Evolutionary conservation across 2,888 invertebrate species (phyloP).

Genomic region (Dione vanillae): DNA sequence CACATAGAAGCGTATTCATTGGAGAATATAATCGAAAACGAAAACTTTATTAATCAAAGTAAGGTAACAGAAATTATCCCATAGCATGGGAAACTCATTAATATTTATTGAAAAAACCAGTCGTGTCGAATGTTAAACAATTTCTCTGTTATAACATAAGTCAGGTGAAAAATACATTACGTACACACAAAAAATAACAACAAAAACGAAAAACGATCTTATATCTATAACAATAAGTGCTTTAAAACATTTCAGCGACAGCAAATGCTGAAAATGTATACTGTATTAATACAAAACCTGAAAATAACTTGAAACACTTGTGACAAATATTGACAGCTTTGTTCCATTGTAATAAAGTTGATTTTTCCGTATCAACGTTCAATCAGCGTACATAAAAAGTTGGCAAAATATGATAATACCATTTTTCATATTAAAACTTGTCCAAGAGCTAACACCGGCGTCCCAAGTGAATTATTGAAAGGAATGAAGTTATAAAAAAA

Average conservation of each 20-base stretch:
- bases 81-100: slow-evolving; percentile 60
- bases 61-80: slow-evolving; percentile 58
- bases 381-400: slow-evolving; percentile 29
- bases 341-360: slow-evolving; percentile 39
- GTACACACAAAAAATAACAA: slow-evolving; percentile 31
- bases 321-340: slow-evolving; percentile 23
- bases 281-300: slow-evolving; percentile 40
- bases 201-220: slow-evolving; percentile 44
- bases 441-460: slow-evolving; percentile 51
- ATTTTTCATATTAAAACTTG: slow-evolving; percentile 83
- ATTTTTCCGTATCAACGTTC: slow-evolving; percentile 27
- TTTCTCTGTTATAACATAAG: slow-evolving; percentile 62
- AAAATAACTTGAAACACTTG: slow-evolving; percentile 21
- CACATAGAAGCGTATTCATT: slow-evolving; percentile 40
- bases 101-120: slow-evolving; percentile 68
- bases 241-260: slow-evolving; percentile 49
- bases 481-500: slow-evolving; percentile 47
- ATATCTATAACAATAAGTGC: slow-evolving; percentile 39
- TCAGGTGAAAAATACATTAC: slow-evolving; percentile 54
- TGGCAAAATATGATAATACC: slow-evolving; percentile 73
- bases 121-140: slow-evolving; percentile 64
- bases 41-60: slow-evolving; percentile 75
- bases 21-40: slow-evolving; percentile 47
- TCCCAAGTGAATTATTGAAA: slow-evolving; percentile 52
- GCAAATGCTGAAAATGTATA: slow-evolving; percentile 38